These are phyloP conservation scores for Torymus auratus DNA, from an alignment of 2,888 invertebrate species.

Conservation along the genomic window DNA sequence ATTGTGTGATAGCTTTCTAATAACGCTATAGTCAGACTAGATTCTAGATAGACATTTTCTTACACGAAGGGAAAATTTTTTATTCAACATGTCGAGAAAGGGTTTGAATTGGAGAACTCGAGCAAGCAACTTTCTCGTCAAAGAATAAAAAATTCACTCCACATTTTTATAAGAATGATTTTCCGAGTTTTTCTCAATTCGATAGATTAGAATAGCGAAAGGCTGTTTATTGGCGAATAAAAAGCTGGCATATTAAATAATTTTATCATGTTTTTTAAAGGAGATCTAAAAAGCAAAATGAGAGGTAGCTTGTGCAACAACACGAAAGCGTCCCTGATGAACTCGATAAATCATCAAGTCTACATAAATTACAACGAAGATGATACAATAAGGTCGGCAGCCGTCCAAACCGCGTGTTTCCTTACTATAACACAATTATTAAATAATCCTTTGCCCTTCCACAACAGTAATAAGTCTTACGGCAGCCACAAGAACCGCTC, in stretches of 20 bases:
- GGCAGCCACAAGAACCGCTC: slow-evolving; percentile 94
- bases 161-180: too few relatives aligned
- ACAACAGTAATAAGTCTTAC: slow-evolving; percentile 89
- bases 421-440: too few relatives aligned
- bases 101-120: too few relatives aligned
- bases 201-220: neutral
- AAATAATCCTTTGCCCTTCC: slow-evolving; percentile 14
- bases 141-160: too few relatives aligned
- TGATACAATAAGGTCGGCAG: slow-evolving; percentile 77
- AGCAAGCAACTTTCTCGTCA: too few relatives aligned
- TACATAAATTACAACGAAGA: slow-evolving; percentile 84
- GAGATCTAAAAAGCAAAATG: slow-evolving; percentile 88
- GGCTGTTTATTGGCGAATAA: too few relatives aligned
- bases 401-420: too few relatives aligned
- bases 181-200: too few relatives aligned
- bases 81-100: too few relatives aligned
- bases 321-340: slow-evolving; percentile 83
- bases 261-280: slow-evolving; percentile 74
- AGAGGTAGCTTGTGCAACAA: slow-evolving; percentile 89
- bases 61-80: too few relatives aligned
- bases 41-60: slow-evolving; percentile 5
- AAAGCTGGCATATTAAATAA: too few relatives aligned
- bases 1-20: neutral
- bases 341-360: slow-evolving; percentile 89
- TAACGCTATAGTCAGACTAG: neutral